These are phyloP conservation scores for Drosophila paranaensis DNA, from an alignment of 2,888 invertebrate species.

Conservation along the genomic window DNA sequence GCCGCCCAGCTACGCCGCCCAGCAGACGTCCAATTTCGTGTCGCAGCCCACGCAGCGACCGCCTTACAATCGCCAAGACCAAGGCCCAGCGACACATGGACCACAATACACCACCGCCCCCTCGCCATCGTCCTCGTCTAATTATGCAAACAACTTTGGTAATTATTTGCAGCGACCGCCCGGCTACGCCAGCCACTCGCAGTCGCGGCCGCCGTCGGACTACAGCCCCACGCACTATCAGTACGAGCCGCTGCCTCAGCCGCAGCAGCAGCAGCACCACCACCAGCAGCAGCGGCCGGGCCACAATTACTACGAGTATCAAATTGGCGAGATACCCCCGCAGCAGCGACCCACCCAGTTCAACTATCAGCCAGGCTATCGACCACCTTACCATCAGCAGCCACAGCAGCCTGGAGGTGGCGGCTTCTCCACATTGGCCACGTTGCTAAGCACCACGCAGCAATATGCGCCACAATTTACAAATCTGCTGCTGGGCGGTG, in stretches of 20 bases:
- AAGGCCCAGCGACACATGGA: conserved; percentile 46
- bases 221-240: conserved; percentile 44
- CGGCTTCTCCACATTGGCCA: conserved; percentile 78
- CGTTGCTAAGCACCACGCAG: conserved; percentile 69
- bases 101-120: conserved; percentile 15
- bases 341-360: conserved; percentile 59
- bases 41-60: conserved; percentile 57
- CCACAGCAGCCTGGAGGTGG: conserved; percentile 31
- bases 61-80: conserved; percentile 71
- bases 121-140: conserved; percentile 61
- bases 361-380: conserved; percentile 66
- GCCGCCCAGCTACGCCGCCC: conserved; percentile 79
- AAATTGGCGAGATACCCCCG: conserved; percentile 81
- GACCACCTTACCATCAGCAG: conserved; percentile 51
- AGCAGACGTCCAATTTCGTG: conserved; percentile 72
- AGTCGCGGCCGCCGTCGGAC: conserved; percentile 20
- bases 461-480: conserved; percentile 84
- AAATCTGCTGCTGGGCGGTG: conserved; percentile 77
- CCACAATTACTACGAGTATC: conserved; percentile 81
- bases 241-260: conserved; percentile 48
- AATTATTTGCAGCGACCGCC: conserved; percentile 81
- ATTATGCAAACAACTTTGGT: conserved; percentile 83
- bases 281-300: conserved; percentile 45
- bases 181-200: conserved; percentile 44
- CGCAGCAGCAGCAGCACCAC: conserved; percentile 23